Conservation (phyloP, 2,113 vertebrate species). For the Chaetops frenatus region DNA sequence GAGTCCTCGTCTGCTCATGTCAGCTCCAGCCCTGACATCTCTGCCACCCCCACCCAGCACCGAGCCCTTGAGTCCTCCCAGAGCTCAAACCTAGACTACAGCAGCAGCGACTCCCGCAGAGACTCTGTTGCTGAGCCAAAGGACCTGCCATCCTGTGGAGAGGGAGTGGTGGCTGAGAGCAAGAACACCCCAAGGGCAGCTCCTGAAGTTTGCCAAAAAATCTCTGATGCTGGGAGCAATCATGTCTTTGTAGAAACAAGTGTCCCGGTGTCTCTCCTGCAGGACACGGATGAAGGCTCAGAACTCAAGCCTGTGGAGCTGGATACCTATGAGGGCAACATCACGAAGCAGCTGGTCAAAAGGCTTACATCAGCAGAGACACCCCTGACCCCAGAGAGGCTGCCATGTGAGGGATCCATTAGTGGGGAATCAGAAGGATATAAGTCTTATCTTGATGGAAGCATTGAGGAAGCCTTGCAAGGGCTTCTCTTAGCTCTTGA, state of each 20-base stretch:
- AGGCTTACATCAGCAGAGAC: constrained; percentile 87
- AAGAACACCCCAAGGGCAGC: background rate
- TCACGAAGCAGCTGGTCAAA: constrained; percentile 92
- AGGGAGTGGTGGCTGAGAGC: background rate
- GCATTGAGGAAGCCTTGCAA: constrained; percentile 90
- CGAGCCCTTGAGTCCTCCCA: constrained; percentile 25
- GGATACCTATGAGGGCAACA: constrained; percentile 88
- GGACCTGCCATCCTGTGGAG: background rate
- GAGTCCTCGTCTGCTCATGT: background rate
- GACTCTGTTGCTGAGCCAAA: constrained; percentile 20
- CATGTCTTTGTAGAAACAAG: constrained; percentile 74
- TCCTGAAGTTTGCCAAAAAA: constrained; percentile 45
- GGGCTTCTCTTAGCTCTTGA: constrained; percentile 86
- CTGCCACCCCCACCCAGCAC: constrained; percentile 75
- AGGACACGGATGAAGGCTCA: constrained; percentile 75
- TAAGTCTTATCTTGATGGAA: constrained; percentile 83
- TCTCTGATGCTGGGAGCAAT: constrained; percentile 40
- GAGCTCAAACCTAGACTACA: background rate
- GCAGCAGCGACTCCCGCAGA: constrained; percentile 18
- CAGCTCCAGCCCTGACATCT: constrained; percentile 86
- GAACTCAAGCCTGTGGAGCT: constrained; percentile 95
- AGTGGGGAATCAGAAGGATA: constrained; percentile 83
- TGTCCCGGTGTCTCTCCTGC: constrained; percentile 71
- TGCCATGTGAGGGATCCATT: constrained; percentile 63
- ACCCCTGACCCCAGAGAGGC: constrained; percentile 42